Evolutionary conservation across 2,888 invertebrate species (phyloP), one percentile per base, ranked within the genome.

Genomic region (Clepsis dumicolana): DNA sequence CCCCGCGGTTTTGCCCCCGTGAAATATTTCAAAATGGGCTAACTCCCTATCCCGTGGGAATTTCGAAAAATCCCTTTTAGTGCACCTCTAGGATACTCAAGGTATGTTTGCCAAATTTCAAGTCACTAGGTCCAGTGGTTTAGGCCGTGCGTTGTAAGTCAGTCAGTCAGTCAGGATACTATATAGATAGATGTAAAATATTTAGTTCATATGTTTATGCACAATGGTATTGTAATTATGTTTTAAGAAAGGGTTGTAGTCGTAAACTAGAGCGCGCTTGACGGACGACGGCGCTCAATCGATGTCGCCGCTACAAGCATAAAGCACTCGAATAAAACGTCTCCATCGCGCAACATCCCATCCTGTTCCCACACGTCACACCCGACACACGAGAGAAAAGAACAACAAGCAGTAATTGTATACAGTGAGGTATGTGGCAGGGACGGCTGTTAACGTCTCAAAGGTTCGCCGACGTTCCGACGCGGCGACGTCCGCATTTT

Each of bases 291-390:
- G 21, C 8, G 60, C 59, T 57, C 62, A 62, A 80, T 75, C 74
- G 73, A 72, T 74, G 77, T 74, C 74, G 70, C 72, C 70, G 69
- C 73, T 70, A 71, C 73, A 74, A 65, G 70, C 76, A 76, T 84
- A 82, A 83, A 83, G 75, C 76, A 80, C 79, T 79, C 77, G 75
- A 70, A 72, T 75, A 66, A 77, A 72, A 84, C 80, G 82, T 82
- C 84, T 83, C 81, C 82, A 84, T 84, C 71, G 65, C 72, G 57
- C 53, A 59, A 68, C 74, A 73, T 73, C 76, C 76, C 72, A 77
- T 77, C 79, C 77, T 79, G 81, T 75, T 80, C 80, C 73, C 72
- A 65, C 76, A 72, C 74, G 74, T 77, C 75, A 80, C 77, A 74
- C 75, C 65, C 73, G 71, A 71, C 72, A 73, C 73, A 73, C 70